A percentile compares a stretch with the other conserved stretches of the same genome.
Conservation (phyloP, 2,113 vertebrate species). For the Scopus umbretta region DNA sequence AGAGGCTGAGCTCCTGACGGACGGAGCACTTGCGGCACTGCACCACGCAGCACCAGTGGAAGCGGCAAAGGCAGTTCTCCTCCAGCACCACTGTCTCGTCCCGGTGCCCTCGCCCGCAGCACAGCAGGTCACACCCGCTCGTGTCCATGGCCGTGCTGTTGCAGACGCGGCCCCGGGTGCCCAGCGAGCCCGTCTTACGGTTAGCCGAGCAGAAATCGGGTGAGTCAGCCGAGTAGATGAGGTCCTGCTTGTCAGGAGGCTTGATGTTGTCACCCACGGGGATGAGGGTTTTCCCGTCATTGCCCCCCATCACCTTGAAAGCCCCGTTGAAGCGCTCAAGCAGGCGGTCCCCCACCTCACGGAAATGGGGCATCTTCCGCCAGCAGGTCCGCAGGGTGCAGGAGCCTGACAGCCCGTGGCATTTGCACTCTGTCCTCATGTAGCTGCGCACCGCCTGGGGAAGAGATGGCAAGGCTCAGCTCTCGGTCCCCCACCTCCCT, state of each 20-base stretch:
- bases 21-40: conserved; percentile 95
- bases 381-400: conserved; percentile 96
- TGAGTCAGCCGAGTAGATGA: conserved; percentile 94
- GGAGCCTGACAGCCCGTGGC: conserved; percentile 93
- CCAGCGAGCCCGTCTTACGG: conserved; percentile 90
- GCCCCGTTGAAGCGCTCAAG: conserved; percentile 94
- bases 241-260: conserved; percentile 88
- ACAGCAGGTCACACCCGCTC: conserved; percentile 93
- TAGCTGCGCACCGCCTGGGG: conserved; percentile 90
- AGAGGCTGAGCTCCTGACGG: conserved; percentile 92
- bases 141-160: conserved; percentile 95
- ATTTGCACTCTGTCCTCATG: conserved; percentile 96
- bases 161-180: conserved; percentile 89
- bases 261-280: conserved; percentile 92
- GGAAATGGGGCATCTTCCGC: conserved; percentile 96
- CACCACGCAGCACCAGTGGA: conserved; percentile 98
- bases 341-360: conserved; percentile 90
- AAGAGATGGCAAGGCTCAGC: not conserved
- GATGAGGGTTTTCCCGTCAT: conserved; percentile 92
- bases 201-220: conserved; percentile 95
- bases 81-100: conserved; percentile 89
- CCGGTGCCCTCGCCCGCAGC: conserved; percentile 89
- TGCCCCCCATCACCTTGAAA: conserved; percentile 95
- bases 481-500: rapidly evolving
- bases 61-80: conserved; percentile 96